Conservation (phyloP, 2,888 invertebrate species). For the Acronicta alni region DNA sequence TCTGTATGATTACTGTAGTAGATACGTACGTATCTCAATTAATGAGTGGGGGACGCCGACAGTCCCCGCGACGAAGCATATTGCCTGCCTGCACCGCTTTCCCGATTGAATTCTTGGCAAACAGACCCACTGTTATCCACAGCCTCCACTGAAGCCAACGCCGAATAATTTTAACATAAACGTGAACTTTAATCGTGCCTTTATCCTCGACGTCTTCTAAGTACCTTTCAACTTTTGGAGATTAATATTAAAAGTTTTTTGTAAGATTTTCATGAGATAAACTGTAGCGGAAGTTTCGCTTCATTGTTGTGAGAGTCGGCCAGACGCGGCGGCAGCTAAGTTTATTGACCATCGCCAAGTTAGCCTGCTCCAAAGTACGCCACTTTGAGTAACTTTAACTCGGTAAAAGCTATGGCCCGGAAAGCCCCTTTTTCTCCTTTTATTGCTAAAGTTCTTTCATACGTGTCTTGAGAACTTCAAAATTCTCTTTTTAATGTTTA, state of each 20-base stretch:
- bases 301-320: constrained; percentile 73
- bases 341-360: constrained; percentile 84
- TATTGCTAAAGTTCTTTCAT: constrained; percentile 85
- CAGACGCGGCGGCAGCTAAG: constrained; percentile 71
- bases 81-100: constrained; percentile 60
- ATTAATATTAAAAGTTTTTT: constrained; percentile 70
- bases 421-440: constrained; percentile 81
- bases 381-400: constrained; percentile 84
- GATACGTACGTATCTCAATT: constrained; percentile 76
- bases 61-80: constrained; percentile 62
- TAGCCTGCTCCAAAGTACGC: constrained; percentile 74
- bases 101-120: constrained; percentile 80
- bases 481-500: constrained; percentile 69
- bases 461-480: constrained; percentile 78
- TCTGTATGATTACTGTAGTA: constrained; percentile 60
- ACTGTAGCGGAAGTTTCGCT: constrained; percentile 72
- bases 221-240: constrained; percentile 54
- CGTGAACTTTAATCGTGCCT: constrained; percentile 57
- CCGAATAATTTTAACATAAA: constrained; percentile 47
- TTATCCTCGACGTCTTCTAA: constrained; percentile 49
- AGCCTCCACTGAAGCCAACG: constrained; percentile 33
- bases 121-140: constrained; percentile 49
- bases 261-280: constrained; percentile 71
- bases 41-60: constrained; percentile 65
- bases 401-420: constrained; percentile 78